A percentile compares a stretch with the other conserved stretches of the same genome.
phyloP scores from a whole-genome alignment of 1,140 invertebrate genomes.

The Dufourea novaeangliae region DNA sequence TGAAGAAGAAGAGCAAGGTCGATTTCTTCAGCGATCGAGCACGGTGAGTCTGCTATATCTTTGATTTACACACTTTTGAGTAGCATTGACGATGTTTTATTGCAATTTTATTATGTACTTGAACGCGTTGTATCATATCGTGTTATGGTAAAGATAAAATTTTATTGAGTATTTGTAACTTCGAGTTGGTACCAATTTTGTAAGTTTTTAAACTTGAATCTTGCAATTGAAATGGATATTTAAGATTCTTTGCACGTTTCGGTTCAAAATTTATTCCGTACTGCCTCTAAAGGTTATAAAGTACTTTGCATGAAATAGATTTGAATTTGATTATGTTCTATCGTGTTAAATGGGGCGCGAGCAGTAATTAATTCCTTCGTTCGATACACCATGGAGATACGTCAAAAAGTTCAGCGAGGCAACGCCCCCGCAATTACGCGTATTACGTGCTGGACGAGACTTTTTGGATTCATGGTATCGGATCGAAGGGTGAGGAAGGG shows the following conservation, averaged over 20 bases:
- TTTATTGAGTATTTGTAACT: too few relatives aligned
- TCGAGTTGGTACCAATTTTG: too few relatives aligned
- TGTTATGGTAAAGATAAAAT: too few relatives aligned
- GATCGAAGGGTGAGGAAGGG: neutral
- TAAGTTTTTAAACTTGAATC: too few relatives aligned
- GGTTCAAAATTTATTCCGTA: too few relatives aligned
- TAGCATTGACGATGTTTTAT: too few relatives aligned
- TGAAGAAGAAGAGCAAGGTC: conserved; percentile 88
- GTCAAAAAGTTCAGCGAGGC: neutral
- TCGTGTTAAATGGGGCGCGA: neutral
- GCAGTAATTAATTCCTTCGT: neutral
- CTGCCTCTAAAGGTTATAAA: too few relatives aligned
- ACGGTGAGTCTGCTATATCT: conserved; percentile 84
- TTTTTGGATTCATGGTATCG: conserved; percentile 7
- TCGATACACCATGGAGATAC: neutral
- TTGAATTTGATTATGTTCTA: neutral
- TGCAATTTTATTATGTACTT: too few relatives aligned
- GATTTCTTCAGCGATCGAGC: conserved; percentile 91
- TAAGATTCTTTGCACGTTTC: too few relatives aligned
- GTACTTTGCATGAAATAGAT: neutral
- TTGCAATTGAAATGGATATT: too few relatives aligned
- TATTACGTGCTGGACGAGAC: neutral
- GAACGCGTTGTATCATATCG: too few relatives aligned
- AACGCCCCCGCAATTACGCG: conserved; percentile 4
- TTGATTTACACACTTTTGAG: too few relatives aligned